A percentile compares a stretch with the other conserved stretches of the same genome.
Conservation (phyloP, 1,140 invertebrate genomes). For the Aphelenchoides avenae region DNA sequence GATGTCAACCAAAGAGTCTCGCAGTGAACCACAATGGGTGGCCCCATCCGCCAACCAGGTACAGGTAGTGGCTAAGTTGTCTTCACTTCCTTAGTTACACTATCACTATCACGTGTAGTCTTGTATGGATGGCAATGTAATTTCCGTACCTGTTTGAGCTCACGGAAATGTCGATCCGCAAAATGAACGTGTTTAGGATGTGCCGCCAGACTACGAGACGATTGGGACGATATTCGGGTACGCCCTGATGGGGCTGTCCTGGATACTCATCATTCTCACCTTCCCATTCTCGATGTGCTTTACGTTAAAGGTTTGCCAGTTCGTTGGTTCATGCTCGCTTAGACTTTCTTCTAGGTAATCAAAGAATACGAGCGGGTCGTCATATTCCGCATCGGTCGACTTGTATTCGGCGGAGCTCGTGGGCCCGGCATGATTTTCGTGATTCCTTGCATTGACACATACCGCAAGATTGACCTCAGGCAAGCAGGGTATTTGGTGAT, state of each 20-base stretch:
- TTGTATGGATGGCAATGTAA: conserved; percentile 4
- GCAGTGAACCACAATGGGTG: conserved; percentile 57
- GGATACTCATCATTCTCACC: conserved; percentile 70
- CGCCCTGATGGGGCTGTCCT: conserved; percentile 51
- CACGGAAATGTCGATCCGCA: background rate
- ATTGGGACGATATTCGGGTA: conserved; percentile 59
- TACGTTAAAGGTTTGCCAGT: conserved; percentile 27
- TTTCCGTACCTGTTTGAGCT: conserved; percentile 4
- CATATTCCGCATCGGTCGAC: conserved; percentile 57
- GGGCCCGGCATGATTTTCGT: conserved; percentile 71
- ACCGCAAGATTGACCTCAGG: conserved; percentile 70
- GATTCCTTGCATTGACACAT: conserved; percentile 82
- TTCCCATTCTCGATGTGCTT: conserved; percentile 72
- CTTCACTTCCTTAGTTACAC: background rate
- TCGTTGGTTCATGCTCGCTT: conserved; percentile 1
- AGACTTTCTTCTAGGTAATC: conserved; percentile 44
- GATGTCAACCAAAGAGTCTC: conserved; percentile 43
- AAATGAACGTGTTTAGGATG: conserved; percentile 43
- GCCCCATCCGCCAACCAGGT: conserved; percentile 55
- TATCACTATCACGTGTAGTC: background rate
- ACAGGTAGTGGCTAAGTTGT: conserved; percentile 14
- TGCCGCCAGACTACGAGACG: conserved; percentile 59
- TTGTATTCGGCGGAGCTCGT: conserved; percentile 57
- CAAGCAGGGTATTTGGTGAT: conserved; percentile 6
- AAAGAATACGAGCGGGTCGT: conserved; percentile 60